These are phyloP conservation scores for Cheilosia scutellata DNA, from an alignment of 2,888 invertebrate genomes.

Conservation along the genomic window DNA sequence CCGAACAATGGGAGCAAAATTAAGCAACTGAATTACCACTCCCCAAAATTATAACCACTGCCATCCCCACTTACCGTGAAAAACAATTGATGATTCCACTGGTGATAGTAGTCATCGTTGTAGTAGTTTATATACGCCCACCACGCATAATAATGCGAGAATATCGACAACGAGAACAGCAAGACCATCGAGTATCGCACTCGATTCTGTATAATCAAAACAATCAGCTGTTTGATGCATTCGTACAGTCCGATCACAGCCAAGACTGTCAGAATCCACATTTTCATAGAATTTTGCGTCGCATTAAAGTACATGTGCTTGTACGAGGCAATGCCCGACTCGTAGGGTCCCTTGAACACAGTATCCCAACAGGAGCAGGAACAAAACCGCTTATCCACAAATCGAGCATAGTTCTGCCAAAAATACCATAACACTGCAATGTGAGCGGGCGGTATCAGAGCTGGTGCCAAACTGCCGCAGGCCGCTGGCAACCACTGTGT, in stretches of 20 bases:
- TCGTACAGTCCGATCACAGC: constrained; percentile 87
- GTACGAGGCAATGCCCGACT: constrained; percentile 88
- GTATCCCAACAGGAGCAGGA: constrained; percentile 92
- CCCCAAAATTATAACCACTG: too few species aligned
- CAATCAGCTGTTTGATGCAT: constrained; percentile 86
- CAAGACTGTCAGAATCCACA: constrained; percentile 87
- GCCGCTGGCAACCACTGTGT: constrained; percentile 83
- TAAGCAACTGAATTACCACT: neutral
- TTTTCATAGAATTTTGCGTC: constrained; percentile 87
- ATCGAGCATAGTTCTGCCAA: constrained; percentile 88
- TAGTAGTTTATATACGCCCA: constrained; percentile 89
- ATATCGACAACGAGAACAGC: constrained; percentile 87
- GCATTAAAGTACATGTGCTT: constrained; percentile 90
- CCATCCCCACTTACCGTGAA: constrained; percentile 84
- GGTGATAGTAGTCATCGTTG: constrained; percentile 89
- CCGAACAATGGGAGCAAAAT: neutral
- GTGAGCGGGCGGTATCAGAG: constrained; percentile 87
- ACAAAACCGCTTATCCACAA: constrained; percentile 87
- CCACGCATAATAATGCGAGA: constrained; percentile 89
- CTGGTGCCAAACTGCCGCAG: constrained; percentile 84
- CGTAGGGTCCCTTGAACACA: constrained; percentile 90
- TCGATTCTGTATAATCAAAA: constrained; percentile 85
- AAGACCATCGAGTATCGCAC: constrained; percentile 87
- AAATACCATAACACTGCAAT: constrained; percentile 87
- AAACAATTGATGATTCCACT: constrained; percentile 89